Evolutionary conservation across 2,797 vertebrate species (phyloP).

Genomic region (Lepus townsendii): DNA sequence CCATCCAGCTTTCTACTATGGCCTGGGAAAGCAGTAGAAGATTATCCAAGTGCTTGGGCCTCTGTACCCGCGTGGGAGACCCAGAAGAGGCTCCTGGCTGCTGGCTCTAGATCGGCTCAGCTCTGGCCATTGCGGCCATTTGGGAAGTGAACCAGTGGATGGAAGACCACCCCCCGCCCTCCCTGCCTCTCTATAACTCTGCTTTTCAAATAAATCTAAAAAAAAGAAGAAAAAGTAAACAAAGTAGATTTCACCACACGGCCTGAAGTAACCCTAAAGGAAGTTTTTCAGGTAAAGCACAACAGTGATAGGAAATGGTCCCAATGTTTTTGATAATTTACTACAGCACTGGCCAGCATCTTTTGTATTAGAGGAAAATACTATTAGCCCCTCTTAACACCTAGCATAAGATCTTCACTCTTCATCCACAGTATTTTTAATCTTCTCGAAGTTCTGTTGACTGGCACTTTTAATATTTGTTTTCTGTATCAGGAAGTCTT

Average conservation of each 20-base stretch:
- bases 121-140: too few relatives aligned
- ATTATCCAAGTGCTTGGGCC: too few relatives aligned
- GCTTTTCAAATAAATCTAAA: too few relatives aligned
- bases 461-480: not conserved
- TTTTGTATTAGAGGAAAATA: not conserved
- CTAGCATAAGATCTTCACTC: not conserved
- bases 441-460: not conserved
- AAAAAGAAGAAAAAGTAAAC: too few relatives aligned
- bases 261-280: not conserved
- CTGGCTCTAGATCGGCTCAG: too few relatives aligned
- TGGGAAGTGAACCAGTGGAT: too few relatives aligned
- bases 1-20: too few relatives aligned
- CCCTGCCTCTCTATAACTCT: too few relatives aligned
- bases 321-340: not conserved
- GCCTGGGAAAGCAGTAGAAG: too few relatives aligned
- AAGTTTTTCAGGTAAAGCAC: not conserved
- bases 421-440: not conserved
- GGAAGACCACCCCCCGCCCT: too few relatives aligned
- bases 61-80: too few relatives aligned
- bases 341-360: not conserved
- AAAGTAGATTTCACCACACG: not conserved
- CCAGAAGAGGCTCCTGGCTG: too few relatives aligned
- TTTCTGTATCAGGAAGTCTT: not conserved
- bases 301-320: not conserved
- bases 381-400: not conserved